Base-by-base conservation (phyloP, 2,113 vertebrate species). In the Rhizomys pruinosus region DNA sequence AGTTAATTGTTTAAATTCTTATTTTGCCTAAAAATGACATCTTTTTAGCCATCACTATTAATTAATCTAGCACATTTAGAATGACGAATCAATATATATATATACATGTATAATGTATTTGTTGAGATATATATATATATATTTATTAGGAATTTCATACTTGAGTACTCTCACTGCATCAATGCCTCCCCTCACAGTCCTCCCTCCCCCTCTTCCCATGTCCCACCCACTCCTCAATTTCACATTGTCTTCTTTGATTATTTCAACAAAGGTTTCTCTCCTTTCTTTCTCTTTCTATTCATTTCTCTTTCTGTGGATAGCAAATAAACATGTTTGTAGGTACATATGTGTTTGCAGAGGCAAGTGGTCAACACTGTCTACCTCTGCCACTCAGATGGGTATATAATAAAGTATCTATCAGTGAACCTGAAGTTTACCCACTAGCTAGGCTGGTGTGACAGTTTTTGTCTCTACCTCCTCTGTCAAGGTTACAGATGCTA, bases 21-120 rank as follows among this genome's bases (percentile, higher is more conserved):
- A 47, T 68, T 77, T 4, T 89, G 7, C 3, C 55, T 64, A 42
- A 82, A 92, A 90, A 23, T 19, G 47, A 27, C 15, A 90, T 32
- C 78, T 55, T 55, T 93, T 79, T 76, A 47, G 89, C 37, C 34
- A 84, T 92, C 10, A 63, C 20, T 91, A 20, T 89, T 84, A 73
- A 78, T 34, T 11, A 34, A 22, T 63, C 32, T 86, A 23, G 52
- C 55, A 64, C 57, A 77, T 55, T 71, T 7, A 17, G 81, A n/a
- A 76, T 27, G 91, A 85, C 90, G 16, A 25, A 91, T 89, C 61
- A 90, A 73, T 23, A 74, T 84, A 93, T 0, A 84, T 15, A 12
- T 84, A 17, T 22, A 11, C 27, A 12, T 71, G 34, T 71, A 5
- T 71, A 16, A 15, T 71, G 32, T 71, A 15, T 71, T 10, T n/a